phyloP scores from a whole-genome alignment of 2,113 vertebrate genomes.

The Microtus montanus region DNA sequence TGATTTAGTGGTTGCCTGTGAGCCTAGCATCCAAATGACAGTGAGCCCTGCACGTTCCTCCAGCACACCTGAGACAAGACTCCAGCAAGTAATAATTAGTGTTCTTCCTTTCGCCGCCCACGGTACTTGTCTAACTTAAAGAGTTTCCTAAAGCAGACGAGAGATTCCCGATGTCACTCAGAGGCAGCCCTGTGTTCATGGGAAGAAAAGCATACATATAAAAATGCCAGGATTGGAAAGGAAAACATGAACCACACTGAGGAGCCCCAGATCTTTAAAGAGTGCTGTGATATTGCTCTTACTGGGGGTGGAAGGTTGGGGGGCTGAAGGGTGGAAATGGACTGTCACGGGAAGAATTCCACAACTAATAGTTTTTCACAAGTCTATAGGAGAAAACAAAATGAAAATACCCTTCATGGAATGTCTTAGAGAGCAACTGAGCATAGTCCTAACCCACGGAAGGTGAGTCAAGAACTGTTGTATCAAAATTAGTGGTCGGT shows the following conservation, averaged over 20 bases:
- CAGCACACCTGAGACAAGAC: conserved; percentile 36
- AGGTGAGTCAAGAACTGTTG: background rate
- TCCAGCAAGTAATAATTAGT: conserved; percentile 44
- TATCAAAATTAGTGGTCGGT: background rate
- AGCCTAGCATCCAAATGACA: conserved; percentile 39
- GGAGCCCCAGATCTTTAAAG: background rate
- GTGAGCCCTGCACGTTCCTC: background rate
- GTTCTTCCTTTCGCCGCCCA: background rate
- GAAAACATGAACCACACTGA: background rate
- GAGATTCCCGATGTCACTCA: background rate
- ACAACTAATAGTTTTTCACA: background rate
- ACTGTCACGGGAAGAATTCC: background rate
- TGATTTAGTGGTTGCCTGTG: conserved; percentile 10
- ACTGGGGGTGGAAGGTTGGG: no score
- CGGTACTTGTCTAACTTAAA: conserved; percentile 27
- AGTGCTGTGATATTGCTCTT: background rate
- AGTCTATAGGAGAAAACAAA: background rate
- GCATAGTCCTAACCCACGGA: no score
- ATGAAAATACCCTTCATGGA: background rate
- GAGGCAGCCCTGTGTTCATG: background rate
- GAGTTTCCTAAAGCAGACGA: conserved; percentile 19
- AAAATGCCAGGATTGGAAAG: background rate
- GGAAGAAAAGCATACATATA: background rate
- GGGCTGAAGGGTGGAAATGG: background rate
- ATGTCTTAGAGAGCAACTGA: background rate